Conservation (phyloP, 2,888 invertebrate genomes). For the Trissoscelio sp. region DNA sequence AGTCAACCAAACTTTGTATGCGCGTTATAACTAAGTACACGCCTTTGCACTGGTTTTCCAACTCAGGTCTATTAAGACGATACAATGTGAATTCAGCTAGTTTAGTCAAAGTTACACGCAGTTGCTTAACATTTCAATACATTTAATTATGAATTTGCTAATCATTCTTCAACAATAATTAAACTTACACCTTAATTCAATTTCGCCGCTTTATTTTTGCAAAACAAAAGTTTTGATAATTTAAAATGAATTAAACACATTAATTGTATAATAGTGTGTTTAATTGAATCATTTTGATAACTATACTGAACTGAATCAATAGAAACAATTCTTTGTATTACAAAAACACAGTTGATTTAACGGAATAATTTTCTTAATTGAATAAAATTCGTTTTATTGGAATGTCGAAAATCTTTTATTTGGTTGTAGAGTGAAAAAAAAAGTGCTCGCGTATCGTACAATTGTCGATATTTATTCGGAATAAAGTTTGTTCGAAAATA, state of each 20-base stretch:
- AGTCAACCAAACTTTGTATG: slow-evolving; percentile 45
- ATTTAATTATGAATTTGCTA: slow-evolving; percentile 12
- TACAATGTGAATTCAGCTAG: slow-evolving; percentile 28
- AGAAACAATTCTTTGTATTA: no score
- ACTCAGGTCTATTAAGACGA: slow-evolving; percentile 29
- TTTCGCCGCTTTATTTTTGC: neutral
- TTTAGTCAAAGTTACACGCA: slow-evolving; percentile 11
- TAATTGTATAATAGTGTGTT: no score
- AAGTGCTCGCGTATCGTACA: neutral
- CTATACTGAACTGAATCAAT: no score
- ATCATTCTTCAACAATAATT: slow-evolving; percentile 4
- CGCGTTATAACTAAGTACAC: slow-evolving; percentile 35
- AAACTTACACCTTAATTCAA: neutral
- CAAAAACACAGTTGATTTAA: no score
- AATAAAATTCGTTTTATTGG: neutral
- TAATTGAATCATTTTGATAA: no score
- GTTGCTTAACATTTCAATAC: slow-evolving; percentile 23
- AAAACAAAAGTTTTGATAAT: no score
- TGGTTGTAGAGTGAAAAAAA: neutral
- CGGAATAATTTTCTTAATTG: neutral
- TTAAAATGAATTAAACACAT: neutral
- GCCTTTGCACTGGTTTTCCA: slow-evolving; percentile 24
- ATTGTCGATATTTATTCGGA: slow-evolving; percentile 12
- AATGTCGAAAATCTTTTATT: neutral
- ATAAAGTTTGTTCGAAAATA: slow-evolving; percentile 35